phyloP scores from a whole-genome alignment of 2,797 vertebrate genomes.

The Hylomyscus alleni region DNA sequence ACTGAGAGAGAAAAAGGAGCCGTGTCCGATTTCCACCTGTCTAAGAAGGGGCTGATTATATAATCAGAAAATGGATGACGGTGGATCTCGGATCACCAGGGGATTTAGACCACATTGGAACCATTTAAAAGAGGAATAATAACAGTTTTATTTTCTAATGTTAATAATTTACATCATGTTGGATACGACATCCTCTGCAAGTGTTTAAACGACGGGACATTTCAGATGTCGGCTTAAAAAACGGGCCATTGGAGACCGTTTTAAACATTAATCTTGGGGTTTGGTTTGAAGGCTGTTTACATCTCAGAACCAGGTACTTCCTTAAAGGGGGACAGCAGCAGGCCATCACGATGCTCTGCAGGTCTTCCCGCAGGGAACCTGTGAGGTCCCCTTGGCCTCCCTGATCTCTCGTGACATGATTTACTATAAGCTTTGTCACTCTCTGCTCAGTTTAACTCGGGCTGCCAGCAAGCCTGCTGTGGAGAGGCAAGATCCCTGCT shows the following conservation, averaged over 20 bases:
- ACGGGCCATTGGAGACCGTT: constrained; percentile 45
- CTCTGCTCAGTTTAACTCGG: background rate
- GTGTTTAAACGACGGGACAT: constrained; percentile 76
- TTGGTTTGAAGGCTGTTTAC: background rate
- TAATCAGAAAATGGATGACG: constrained; percentile 61
- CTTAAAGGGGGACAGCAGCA: background rate
- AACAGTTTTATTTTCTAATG: constrained; percentile 84
- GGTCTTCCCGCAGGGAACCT: fast-evolving
- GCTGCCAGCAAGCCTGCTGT: background rate
- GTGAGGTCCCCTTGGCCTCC: background rate
- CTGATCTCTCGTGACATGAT: background rate
- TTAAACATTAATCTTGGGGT: constrained; percentile 66
- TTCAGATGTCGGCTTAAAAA: constrained; percentile 74
- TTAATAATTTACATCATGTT: constrained; percentile 83
- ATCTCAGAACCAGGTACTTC: background rate
- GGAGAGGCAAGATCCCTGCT: background rate
- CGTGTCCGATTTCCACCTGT: background rate
- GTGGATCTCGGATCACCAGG: constrained; percentile 29
- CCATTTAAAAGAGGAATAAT: constrained; percentile 79
- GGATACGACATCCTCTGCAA: constrained; percentile 82
- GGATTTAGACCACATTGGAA: constrained; percentile 78
- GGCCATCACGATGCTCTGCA: background rate
- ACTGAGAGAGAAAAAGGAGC: background rate
- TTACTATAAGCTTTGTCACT: fast-evolving
- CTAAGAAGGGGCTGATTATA: constrained; percentile 9